These are phyloP conservation scores for Galbula dea DNA, from an alignment of 2,113 vertebrate species.

Conservation along the genomic window DNA sequence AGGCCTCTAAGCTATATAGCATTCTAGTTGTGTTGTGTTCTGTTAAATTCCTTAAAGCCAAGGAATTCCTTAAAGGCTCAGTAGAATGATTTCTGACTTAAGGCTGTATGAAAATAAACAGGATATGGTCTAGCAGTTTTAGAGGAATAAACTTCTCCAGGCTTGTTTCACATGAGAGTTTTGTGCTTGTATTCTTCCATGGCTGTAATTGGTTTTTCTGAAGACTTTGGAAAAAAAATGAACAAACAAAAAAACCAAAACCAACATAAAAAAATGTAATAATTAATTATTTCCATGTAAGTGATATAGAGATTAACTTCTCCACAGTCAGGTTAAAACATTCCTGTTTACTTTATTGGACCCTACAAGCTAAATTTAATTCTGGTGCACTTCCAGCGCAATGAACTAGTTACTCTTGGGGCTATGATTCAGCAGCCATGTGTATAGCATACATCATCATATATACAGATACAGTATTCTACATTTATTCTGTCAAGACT, in stretches of 20 bases:
- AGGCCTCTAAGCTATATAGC: not conserved
- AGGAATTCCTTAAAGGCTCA: not conserved
- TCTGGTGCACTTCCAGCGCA: not conserved
- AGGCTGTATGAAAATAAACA: not conserved
- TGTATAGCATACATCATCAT: not conserved
- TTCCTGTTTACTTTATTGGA: not conserved
- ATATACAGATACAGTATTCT: not conserved
- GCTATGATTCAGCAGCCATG: not conserved
- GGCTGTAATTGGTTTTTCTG: not conserved
- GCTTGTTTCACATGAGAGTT: not conserved
- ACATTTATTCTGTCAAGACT: not conserved
- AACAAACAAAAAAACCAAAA: not conserved
- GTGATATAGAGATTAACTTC: not conserved
- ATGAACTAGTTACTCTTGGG: not conserved
- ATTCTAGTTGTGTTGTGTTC: not conserved
- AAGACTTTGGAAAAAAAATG: not conserved
- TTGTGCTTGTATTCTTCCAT: not conserved
- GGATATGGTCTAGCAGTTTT: not conserved
- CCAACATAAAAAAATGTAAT: not conserved
- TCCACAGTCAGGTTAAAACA: not conserved
- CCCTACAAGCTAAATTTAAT: not conserved
- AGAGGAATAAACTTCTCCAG: not conserved
- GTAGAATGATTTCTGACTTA: not conserved
- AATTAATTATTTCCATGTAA: not conserved
- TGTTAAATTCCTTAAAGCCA: not conserved